Evolutionary conservation across 37 sponge, comb jelly and placozoan genomes (phyloP).

Genomic region (Chondrosia reniformis): DNA sequence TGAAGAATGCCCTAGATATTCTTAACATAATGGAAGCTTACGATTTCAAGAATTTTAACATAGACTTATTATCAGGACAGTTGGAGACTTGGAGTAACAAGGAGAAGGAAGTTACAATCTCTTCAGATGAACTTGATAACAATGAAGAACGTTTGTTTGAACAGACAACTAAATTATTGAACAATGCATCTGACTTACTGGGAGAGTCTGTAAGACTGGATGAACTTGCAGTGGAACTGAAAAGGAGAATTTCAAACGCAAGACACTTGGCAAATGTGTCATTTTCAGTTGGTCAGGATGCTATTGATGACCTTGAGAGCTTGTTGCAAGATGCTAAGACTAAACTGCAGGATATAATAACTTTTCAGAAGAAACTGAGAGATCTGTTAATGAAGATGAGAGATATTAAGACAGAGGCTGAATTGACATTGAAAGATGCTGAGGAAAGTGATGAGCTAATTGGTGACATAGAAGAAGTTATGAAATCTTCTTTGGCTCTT

Average conservation of each 20-base stretch:
- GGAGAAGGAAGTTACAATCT: background rate
- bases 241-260: constrained; percentile 8
- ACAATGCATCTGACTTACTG: background rate
- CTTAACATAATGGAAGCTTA: background rate
- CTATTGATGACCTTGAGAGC: background rate
- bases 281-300: background rate
- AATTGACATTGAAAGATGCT: background rate
- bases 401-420: background rate
- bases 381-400: background rate
- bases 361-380: background rate
- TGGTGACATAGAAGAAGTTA: background rate
- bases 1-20: background rate
- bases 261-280: constrained; percentile 1
- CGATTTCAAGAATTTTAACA: background rate
- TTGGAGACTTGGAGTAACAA: background rate
- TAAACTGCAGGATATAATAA: background rate
- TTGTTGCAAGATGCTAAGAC: constrained; percentile 2
- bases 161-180: background rate
- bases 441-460: background rate
- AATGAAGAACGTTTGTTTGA: background rate
- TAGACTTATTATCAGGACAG: background rate
- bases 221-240: constrained; percentile 2
- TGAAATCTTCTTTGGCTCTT: background rate
- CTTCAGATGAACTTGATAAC: background rate
- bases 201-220: constrained; percentile 7